Base-by-base conservation (phyloP, 23 tunicate genomes). In the Ascidia mentula region DNA sequence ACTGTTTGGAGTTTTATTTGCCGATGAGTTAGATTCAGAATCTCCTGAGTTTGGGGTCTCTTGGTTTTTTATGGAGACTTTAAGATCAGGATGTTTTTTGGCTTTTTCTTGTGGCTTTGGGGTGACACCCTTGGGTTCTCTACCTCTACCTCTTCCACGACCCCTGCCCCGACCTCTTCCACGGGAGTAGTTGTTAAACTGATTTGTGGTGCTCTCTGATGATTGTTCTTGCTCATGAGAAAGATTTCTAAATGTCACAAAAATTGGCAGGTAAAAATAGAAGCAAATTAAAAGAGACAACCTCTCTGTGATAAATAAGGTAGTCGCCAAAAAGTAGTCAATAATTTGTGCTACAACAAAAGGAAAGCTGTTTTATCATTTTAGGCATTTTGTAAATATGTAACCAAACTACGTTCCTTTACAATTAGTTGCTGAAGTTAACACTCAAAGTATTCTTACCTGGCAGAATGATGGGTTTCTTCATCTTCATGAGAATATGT, bases 161-260 rank as follows among this genome's bases (percentile, higher is more conserved):
- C 79, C 79, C 38, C 73, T 31, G n/a, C 79, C 79, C 5, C 79
- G 77, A 24, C 86, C 79, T 73, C 73, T 74, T n/a, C 79, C 79
- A 6, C 85, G 40, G 6, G 80, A 77, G 18, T 32, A 34, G 35
- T 45, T 33, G 18, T 31, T 36, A 13, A 36, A 74, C 78, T 39
- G 78, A 74, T 35, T 53, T 6, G 65, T 3, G 4, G 28, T 53
- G 65, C 65, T 53, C 13, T 28, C 65, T 5, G 65, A 28, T 26
- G 65, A 53, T 53, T 26, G 65, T 5, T 26, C 65, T 71, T 22
- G 5, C 18, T 71, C 34, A 9, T 53, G 28, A 53, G 65, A 28
- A 3, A 20, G 65, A 53, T 53, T 53, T 53, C 65, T 53, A 9
- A 5, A 53, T 53, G 13, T 1, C 22, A 53, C 13, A 9, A 53